These are phyloP conservation scores for Chlorospingus semifuscus DNA, from an alignment of 2,797 vertebrate species.

Conservation along the genomic window DNA sequence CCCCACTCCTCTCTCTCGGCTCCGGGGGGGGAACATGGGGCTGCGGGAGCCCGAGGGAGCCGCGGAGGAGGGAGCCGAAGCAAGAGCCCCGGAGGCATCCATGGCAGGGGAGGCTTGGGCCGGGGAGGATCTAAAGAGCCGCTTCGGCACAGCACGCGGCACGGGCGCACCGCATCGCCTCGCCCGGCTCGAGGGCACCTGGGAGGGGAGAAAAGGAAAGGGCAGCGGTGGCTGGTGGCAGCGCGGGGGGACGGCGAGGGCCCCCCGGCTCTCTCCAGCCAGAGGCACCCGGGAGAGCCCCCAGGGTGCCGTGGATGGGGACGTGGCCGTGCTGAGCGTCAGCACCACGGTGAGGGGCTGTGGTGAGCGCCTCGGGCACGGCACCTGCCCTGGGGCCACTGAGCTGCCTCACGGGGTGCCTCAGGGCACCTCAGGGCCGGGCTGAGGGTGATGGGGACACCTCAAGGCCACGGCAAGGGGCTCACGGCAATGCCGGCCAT, in stretches of 20 bases:
- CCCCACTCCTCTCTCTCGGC: conserved; percentile 61
- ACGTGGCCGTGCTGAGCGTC: fast-evolving
- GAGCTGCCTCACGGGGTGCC: not conserved
- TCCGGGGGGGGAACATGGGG: conserved; percentile 60
- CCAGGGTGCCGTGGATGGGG: not conserved
- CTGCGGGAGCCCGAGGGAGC: conserved; percentile 43
- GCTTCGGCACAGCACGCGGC: conserved; percentile 34
- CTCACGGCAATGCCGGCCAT: fast-evolving
- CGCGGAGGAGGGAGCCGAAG: conserved; percentile 47
- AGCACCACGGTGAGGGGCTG: not conserved
- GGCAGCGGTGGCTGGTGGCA: not conserved
- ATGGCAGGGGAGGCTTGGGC: conserved; percentile 50
- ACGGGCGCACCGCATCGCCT: conserved; percentile 47
- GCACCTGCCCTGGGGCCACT: fast-evolving
- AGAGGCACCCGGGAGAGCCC: not conserved
- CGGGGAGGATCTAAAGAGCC: conserved; percentile 7
- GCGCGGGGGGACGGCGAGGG: not conserved
- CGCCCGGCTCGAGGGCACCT: conserved; percentile 52
- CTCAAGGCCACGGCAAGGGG: not conserved
- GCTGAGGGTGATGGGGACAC: not conserved
- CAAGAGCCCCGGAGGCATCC: conserved; percentile 43
- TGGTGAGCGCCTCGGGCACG: fast-evolving
- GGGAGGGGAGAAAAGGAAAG: conserved; percentile 52
- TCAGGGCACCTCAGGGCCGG: not conserved
- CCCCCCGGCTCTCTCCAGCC: not conserved